Base-by-base conservation (phyloP, 2,797 vertebrate species). In the Dallia pectoralis region DNA sequence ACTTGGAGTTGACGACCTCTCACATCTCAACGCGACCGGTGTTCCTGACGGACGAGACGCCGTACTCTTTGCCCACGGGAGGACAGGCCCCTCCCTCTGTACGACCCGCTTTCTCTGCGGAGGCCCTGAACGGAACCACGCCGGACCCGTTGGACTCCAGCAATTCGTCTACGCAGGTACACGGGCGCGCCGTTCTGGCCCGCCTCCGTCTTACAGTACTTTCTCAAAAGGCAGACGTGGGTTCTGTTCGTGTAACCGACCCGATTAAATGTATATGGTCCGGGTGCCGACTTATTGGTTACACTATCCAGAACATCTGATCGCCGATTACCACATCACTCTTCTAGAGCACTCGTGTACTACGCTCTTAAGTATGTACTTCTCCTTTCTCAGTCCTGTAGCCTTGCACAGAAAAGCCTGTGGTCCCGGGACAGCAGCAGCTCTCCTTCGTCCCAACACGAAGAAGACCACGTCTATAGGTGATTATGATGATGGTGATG, bases 401-500 rank as follows among this genome's bases (percentile, higher is more conserved):
- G 86, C 81, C 80, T 94, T 77, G 79, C 82, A 82, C 91, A 92
- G 85, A 96, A 91, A 89, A 90, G 88, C 80, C 89, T 93, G 0
- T 79, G 87, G 89, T 88, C 95, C 71, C 85, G 80, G 87, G 95
- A 96, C 69, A 83, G 89, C 73, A 83, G 86, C 49, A 93, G 62
- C 22, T 32, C 62, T 29, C 27, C 61, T 80, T 91, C 94, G 59
- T 86, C 91, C 14, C 74, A 76, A 8, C 86, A 88, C 29, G 96
- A 97, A 89, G 97, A 98, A 82, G 97, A 99, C 62, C 97, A 99
- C 94, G 96, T 99, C 25, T 99, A 99, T 93, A 99, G 97, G 97
- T 98, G 88, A 53, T 19, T 8, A 59, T 59, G 9, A 12, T 59
- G 22, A 56, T 56, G 4, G 25, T 59, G 11, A 9, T 15, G 11